Conservation (phyloP, 2,113 vertebrate genomes). For the Ceratotherium simum region DNA sequence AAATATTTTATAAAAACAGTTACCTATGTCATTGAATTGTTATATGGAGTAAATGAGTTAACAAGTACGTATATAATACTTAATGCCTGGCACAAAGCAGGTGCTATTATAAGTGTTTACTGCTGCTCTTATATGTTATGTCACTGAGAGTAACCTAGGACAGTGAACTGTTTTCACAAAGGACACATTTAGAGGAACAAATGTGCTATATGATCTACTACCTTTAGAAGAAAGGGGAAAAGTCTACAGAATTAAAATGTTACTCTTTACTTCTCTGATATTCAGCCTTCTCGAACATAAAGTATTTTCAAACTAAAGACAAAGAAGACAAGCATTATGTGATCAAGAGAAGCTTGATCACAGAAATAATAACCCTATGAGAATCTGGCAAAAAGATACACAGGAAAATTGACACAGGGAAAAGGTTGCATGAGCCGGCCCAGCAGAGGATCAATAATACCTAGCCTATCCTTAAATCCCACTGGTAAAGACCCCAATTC, state of each 20-base stretch:
- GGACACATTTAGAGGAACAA: background rate
- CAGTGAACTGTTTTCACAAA: background rate
- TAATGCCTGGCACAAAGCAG: background rate
- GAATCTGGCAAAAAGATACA: background rate
- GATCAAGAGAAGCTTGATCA: background rate
- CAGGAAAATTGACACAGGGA: background rate
- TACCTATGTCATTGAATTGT: background rate
- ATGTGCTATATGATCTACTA: background rate
- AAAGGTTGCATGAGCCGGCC: background rate
- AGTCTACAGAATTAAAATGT: background rate
- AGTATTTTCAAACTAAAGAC: slow-evolving; percentile 2
- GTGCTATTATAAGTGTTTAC: background rate
- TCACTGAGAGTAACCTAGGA: background rate
- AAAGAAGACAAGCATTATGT: background rate
- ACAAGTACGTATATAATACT: background rate
- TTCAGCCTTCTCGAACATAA: background rate
- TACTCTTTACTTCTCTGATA: background rate
- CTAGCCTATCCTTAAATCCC: background rate
- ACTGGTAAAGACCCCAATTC: background rate
- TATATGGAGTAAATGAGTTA: background rate
- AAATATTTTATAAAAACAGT: background rate
- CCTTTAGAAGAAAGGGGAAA: background rate
- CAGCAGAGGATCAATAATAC: background rate
- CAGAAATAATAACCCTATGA: background rate
- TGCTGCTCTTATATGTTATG: background rate